phyloP scores from a whole-genome alignment of 2,888 invertebrate genomes.

The Tuta absoluta region DNA sequence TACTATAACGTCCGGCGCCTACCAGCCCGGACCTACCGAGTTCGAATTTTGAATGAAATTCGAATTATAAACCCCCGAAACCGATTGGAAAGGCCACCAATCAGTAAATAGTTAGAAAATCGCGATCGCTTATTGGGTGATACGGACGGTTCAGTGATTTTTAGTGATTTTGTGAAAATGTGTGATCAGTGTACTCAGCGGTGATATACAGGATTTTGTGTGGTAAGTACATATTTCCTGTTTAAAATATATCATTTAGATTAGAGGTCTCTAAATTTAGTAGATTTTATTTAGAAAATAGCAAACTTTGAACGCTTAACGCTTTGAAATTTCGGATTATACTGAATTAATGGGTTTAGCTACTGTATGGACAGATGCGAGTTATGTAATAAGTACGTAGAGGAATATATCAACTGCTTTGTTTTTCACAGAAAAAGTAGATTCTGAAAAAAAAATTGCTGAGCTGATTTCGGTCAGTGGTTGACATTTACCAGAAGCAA shows the following conservation, averaged over 20 bases:
- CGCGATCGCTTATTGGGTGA: constrained; percentile 35
- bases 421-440: too few relatives aligned
- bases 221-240: constrained; percentile 46
- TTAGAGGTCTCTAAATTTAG: too few relatives aligned
- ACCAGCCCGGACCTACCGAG: constrained; percentile 61
- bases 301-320: too few relatives aligned
- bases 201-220: constrained; percentile 56
- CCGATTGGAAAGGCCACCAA: constrained; percentile 73
- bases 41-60: constrained; percentile 50
- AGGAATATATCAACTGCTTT: too few relatives aligned
- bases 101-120: constrained; percentile 26
- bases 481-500: too few relatives aligned
- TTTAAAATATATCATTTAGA: not conserved
- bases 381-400: too few relatives aligned
- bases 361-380: too few relatives aligned
- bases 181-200: constrained; percentile 72
- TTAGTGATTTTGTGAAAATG: constrained; percentile 57
- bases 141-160: constrained; percentile 38
- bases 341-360: too few relatives aligned
- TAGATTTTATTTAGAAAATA: too few relatives aligned
- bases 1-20: constrained; percentile 69
- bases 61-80: constrained; percentile 46
- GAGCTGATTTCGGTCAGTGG: too few relatives aligned
- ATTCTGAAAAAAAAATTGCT: too few relatives aligned
- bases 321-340: too few relatives aligned